These are phyloP conservation scores for Upupa epops DNA, from an alignment of 2,113 vertebrate species.

Conservation along the genomic window DNA sequence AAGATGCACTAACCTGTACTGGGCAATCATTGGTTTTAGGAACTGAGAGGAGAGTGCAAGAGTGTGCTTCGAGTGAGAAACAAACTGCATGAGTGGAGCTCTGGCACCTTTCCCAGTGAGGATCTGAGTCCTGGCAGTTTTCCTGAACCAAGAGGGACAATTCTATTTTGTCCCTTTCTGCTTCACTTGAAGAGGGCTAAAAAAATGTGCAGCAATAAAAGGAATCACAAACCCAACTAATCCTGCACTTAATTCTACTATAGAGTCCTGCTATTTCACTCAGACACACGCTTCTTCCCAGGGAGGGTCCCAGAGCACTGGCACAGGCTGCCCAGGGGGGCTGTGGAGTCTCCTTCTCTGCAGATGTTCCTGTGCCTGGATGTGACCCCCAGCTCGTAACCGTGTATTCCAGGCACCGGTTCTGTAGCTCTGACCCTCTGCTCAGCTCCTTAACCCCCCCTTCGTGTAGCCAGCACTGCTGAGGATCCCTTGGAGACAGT, in stretches of 20 bases:
- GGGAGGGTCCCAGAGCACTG: no score
- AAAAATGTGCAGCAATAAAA: not conserved
- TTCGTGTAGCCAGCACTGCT: not conserved
- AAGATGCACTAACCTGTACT: not conserved
- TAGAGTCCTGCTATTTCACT: not conserved
- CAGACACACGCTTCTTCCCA: not conserved
- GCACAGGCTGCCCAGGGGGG: no score
- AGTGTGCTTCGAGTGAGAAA: slow-evolving; percentile 8
- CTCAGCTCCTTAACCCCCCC: not conserved
- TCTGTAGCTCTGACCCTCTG: not conserved
- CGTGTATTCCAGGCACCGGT: not conserved
- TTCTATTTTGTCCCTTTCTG: slow-evolving; percentile 31
- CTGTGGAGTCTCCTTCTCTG: no score
- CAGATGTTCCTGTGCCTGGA: no score
- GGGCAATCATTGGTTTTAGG: not conserved
- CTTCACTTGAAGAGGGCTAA: not conserved
- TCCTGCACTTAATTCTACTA: not conserved
- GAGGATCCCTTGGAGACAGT: not conserved
- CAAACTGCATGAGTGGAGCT: slow-evolving; percentile 16
- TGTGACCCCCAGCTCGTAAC: not conserved
- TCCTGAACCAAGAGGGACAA: slow-evolving; percentile 30
- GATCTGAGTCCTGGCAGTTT: slow-evolving; percentile 19
- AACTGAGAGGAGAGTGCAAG: no score
- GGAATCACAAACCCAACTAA: not conserved
- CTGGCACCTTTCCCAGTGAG: slow-evolving; percentile 51